Percentiles rank a stretch among this genome's conserved stretches.
phyloP scores from a whole-genome alignment of 2,113 vertebrate species.

The Gavialis gangeticus region DNA sequence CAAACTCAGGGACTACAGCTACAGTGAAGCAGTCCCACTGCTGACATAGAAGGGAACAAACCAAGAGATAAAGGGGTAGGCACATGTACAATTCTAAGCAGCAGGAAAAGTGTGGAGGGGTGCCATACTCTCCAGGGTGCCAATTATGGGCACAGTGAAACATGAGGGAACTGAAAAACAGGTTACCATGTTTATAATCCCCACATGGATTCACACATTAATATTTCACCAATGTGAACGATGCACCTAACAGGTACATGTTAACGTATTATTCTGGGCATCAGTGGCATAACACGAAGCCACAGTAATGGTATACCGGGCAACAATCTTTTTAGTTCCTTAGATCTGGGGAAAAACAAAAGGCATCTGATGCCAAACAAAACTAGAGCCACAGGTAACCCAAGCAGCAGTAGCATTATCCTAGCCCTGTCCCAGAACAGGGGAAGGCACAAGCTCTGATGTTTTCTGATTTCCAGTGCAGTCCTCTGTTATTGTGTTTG shows the following conservation, averaged over 20 bases:
- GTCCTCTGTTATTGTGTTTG: slow-evolving; percentile 23
- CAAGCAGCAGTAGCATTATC: not conserved
- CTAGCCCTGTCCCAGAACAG: not conserved
- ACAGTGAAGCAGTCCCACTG: not conserved
- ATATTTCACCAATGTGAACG: not conserved
- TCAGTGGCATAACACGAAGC: not conserved
- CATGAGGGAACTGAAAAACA: too few relatives aligned
- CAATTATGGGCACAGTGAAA: too few relatives aligned
- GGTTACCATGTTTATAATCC: not conserved
- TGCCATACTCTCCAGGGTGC: too few relatives aligned
- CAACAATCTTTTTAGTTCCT: not conserved
- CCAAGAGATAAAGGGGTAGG: not conserved
- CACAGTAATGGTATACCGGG: not conserved
- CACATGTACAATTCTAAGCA: too few relatives aligned
- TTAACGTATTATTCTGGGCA: not conserved
- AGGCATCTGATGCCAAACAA: not conserved
- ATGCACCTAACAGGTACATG: not conserved
- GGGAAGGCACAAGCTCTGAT: not conserved
- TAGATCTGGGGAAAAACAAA: not conserved
- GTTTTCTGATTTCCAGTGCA: not conserved
- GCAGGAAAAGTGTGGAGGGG: too few relatives aligned
- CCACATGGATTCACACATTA: not conserved
- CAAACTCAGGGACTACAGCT: not conserved
- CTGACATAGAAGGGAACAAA: not conserved
- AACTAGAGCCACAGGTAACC: not conserved